Percentiles rank a stretch among this genome's conserved stretches.
These are phyloP conservation scores for Dermochelys coriacea DNA, from an alignment of 2,797 vertebrate species.

Conservation along the genomic window DNA sequence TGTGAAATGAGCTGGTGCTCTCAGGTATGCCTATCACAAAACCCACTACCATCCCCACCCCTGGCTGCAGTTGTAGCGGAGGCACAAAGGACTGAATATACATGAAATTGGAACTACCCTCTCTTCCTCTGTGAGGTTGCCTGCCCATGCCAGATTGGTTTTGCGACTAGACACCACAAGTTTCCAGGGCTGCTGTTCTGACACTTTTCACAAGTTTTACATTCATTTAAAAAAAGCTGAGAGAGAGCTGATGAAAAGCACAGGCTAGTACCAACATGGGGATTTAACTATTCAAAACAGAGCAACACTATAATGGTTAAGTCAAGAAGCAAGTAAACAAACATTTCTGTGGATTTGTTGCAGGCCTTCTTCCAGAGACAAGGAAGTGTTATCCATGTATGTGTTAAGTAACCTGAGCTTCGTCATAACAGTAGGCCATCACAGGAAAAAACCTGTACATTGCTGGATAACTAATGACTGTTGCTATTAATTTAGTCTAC, in stretches of 20 bases:
- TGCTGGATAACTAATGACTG: background rate
- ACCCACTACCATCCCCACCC: background rate
- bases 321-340: background rate
- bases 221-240: too few relatives aligned
- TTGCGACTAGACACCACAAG: too few relatives aligned
- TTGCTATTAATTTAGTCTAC: background rate
- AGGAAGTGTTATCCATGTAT: background rate
- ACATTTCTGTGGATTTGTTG: background rate
- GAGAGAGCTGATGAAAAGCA: too few relatives aligned
- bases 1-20: background rate
- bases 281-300: background rate
- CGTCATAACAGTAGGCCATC: background rate
- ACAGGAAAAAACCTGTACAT: background rate
- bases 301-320: background rate
- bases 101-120: too few relatives aligned
- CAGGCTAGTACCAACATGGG: too few relatives aligned
- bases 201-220: too few relatives aligned
- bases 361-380: background rate
- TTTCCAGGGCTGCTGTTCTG: too few relatives aligned
- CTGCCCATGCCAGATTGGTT: too few relatives aligned
- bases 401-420: background rate
- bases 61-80: background rate
- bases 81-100: background rate
- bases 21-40: background rate
- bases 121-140: too few relatives aligned